Percentiles rank a stretch among this genome's conserved stretches.
Evolutionary conservation across 2,888 invertebrate genomes (phyloP).

Genomic region (Dugesia japonica): DNA sequence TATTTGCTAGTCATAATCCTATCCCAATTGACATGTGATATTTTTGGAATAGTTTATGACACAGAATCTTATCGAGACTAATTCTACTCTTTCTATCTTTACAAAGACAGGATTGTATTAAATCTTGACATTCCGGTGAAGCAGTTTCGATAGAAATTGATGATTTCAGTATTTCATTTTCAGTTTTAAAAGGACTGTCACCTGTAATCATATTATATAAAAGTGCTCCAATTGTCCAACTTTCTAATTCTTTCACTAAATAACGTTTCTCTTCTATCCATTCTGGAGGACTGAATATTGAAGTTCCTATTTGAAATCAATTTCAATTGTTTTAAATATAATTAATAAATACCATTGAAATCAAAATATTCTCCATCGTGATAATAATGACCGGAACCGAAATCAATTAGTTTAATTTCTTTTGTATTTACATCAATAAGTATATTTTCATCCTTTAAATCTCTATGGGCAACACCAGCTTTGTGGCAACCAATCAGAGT

Average conservation of each 20-base stretch:
- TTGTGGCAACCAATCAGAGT: conserved; percentile 51
- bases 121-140: not conserved
- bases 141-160: not conserved
- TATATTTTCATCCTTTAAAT: conserved; percentile 56
- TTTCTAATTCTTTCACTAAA: not conserved
- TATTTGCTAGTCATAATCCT: not conserved
- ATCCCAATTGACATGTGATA: conserved; percentile 3
- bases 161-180: not conserved
- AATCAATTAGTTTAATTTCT: conserved; percentile 53
- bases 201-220: not conserved
- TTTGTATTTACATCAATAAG: conserved; percentile 52
- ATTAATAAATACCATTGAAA: not conserved
- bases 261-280: not conserved
- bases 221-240: not conserved
- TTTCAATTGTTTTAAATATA: not conserved
- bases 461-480: conserved; percentile 52
- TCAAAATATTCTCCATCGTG: conserved; percentile 11
- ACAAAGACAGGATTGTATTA: not conserved
- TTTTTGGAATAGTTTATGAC: not conserved
- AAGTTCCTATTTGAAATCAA: not conserved
- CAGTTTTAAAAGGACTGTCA: not conserved
- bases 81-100: not conserved
- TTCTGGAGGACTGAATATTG: not conserved
- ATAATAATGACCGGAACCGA: conserved; percentile 51
- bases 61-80: not conserved